These are phyloP conservation scores for Leguminivora glycinivorella DNA, from an alignment of 1,140 invertebrate genomes.

Conservation along the genomic window DNA sequence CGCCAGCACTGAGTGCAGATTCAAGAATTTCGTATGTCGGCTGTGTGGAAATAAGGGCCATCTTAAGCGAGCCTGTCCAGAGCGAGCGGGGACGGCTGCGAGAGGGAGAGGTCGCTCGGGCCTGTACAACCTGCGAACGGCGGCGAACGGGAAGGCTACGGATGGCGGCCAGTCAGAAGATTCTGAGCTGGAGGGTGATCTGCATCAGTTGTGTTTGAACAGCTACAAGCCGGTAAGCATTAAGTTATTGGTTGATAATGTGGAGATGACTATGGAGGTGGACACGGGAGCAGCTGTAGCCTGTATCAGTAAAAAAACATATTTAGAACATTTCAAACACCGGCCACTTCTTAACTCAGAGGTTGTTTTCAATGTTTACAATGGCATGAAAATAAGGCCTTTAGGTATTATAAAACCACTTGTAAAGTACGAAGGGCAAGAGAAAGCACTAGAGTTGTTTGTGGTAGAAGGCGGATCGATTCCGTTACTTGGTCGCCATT, in stretches of 20 bases:
- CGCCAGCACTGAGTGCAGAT: not conserved
- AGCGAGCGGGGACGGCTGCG: not conserved
- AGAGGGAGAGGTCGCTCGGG: not conserved
- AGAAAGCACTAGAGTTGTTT: conserved; percentile 35
- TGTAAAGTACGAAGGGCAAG: conserved; percentile 11
- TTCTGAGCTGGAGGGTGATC: not conserved
- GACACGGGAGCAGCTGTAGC: conserved; percentile 45
- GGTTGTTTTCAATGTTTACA: conserved; percentile 38
- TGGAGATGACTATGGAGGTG: conserved; percentile 38
- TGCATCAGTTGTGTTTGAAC: conserved; percentile 31
- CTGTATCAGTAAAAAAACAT: conserved; percentile 40
- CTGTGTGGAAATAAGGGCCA: not conserved
- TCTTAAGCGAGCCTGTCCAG: conserved; percentile 1
- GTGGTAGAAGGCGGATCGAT: conserved; percentile 39
- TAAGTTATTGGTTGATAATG: conserved; percentile 34
- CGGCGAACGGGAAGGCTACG: not conserved
- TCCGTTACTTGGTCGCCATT: conserved; percentile 33
- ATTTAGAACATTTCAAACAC: conserved; percentile 32
- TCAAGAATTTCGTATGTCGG: conserved; percentile 8
- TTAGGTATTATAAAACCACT: conserved; percentile 27
- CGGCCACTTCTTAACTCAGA: conserved; percentile 31
- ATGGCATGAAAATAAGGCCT: conserved; percentile 38
- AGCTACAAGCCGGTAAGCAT: conserved; percentile 36
- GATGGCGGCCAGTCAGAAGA: not conserved
- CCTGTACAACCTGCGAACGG: not conserved